Evolutionary conservation across 2,113 vertebrate species (phyloP).

Genomic region (Toxostoma redivivum): DNA sequence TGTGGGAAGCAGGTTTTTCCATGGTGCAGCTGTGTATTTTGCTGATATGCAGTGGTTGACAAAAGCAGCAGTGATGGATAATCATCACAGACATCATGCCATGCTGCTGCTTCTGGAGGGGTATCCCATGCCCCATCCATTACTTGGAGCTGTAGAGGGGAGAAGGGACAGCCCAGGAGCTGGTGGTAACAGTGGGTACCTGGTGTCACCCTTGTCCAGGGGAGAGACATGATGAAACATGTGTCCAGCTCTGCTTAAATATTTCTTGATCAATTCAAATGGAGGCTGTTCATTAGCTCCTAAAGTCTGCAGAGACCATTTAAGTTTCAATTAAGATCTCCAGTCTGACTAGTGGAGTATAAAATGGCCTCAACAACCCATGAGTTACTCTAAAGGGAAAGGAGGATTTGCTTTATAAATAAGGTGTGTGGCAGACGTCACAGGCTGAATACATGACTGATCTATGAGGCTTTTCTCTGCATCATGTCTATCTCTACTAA

Average conservation of each 20-base stretch:
- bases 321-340: background rate
- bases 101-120: background rate
- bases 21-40: background rate
- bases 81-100: background rate
- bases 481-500: background rate
- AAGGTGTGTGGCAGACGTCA: background rate
- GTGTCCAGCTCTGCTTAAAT: background rate
- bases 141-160: background rate
- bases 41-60: background rate
- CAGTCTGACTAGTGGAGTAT: background rate
- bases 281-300: background rate
- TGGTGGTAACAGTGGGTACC: background rate
- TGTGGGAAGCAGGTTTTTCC: background rate
- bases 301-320: background rate
- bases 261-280: background rate
- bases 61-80: background rate
- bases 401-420: background rate
- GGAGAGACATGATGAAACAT: background rate
- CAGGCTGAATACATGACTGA: background rate
- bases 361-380: background rate
- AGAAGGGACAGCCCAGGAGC: background rate
- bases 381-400: background rate
- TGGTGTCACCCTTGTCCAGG: background rate
- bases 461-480: background rate
- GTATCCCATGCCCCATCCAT: rapidly evolving